These are phyloP conservation scores for Todiramphus saurophagus DNA, from an alignment of 2,113 vertebrate genomes.

Conservation along the genomic window DNA sequence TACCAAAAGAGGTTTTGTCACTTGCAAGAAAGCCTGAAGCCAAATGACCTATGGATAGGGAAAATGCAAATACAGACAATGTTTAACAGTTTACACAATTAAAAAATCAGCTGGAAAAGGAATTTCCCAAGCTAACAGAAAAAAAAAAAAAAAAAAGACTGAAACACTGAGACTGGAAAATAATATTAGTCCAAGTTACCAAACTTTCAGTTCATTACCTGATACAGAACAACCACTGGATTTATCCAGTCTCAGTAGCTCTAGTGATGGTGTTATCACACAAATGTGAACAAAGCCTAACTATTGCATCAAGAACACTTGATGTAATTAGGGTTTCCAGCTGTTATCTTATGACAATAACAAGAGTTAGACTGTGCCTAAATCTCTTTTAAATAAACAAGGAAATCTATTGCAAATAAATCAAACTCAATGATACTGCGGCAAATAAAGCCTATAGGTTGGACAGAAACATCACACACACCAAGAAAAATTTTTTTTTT, in stretches of 20 bases:
- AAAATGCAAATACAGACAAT: not conserved
- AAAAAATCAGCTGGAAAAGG: not conserved
- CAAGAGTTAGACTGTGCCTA: not conserved
- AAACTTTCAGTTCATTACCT: not conserved
- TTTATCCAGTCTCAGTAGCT: not conserved
- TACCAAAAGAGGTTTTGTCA: conserved; percentile 71
- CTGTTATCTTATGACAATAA: not conserved
- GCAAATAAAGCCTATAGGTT: not conserved
- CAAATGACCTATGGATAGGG: conserved; percentile 78
- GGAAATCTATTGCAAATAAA: not conserved
- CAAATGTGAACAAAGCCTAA: not conserved
- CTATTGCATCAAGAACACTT: not conserved
- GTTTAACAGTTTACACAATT: not conserved
- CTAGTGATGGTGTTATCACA: not conserved
- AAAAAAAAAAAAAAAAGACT: not conserved
- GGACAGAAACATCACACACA: not conserved
- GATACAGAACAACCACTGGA: not conserved
- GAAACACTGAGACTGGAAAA: not conserved
- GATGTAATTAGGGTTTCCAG: not conserved
- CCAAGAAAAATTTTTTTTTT: not conserved
- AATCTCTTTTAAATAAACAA: not conserved
- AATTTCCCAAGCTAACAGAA: not conserved
- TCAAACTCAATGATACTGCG: not conserved
- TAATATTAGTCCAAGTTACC: not conserved
- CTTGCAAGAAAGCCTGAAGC: conserved; percentile 81